Conservation (phyloP, 2,888 invertebrate genomes). For the Gari tellinella region DNA sequence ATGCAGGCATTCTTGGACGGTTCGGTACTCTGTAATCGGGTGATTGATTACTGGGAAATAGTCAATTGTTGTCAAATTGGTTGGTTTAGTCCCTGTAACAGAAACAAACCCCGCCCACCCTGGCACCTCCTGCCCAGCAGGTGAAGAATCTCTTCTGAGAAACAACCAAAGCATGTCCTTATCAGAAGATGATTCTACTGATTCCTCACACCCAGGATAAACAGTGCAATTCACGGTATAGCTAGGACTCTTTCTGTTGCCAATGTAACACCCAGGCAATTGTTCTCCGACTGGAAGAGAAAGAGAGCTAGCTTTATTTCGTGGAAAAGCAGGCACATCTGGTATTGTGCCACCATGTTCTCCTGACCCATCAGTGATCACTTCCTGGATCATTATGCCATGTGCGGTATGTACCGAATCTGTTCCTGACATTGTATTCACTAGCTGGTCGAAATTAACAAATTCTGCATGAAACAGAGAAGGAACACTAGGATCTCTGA, state of each 20-base stretch:
- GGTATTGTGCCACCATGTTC: slow-evolving; percentile 20
- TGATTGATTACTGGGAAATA: slow-evolving; percentile 63
- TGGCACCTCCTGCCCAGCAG: too few relatives aligned
- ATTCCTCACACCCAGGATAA: slow-evolving; percentile 9
- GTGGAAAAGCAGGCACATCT: slow-evolving; percentile 4
- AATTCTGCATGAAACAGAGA: slow-evolving; percentile 69
- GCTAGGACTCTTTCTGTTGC: slow-evolving; percentile 32
- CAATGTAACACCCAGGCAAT: slow-evolving; percentile 45
- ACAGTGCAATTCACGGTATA: too few relatives aligned
- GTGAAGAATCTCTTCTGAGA: slow-evolving; percentile 12
- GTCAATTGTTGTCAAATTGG: slow-evolving; percentile 54
- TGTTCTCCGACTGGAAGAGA: slow-evolving; percentile 14
- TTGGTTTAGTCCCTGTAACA: slow-evolving; percentile 14
- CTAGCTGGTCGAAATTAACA: slow-evolving; percentile 64
- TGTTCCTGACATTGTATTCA: slow-evolving; percentile 52
- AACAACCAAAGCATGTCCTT: slow-evolving; percentile 28
- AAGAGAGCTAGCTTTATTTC: slow-evolving; percentile 19
- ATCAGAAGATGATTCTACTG: neutral
- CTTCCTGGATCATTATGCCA: slow-evolving; percentile 69
- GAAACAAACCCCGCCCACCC: slow-evolving; percentile 19
- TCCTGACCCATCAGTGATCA: slow-evolving; percentile 14
- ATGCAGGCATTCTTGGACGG: slow-evolving; percentile 48
- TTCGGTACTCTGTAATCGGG: slow-evolving; percentile 39
- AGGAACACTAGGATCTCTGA: slow-evolving; percentile 38
- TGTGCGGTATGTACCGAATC: slow-evolving; percentile 63